Conservation (phyloP, 2,797 vertebrate species). For the Sphaeramia orbicularis region DNA sequence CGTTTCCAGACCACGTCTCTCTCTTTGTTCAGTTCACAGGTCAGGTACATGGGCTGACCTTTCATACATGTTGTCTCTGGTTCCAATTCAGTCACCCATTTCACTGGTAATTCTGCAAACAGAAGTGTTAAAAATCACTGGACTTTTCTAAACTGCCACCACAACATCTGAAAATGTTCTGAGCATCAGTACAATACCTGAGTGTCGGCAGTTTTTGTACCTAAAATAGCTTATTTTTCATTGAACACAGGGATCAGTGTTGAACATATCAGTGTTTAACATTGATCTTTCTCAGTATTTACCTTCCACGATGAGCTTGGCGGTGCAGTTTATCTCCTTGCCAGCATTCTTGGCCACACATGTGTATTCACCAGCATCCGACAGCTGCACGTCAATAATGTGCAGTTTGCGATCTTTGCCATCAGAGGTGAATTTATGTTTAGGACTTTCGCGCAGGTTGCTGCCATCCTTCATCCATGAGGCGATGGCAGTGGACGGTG, state of each 20-base stretch:
- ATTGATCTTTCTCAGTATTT: conserved; percentile 39
- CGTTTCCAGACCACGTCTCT: conserved; percentile 93
- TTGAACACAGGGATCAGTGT: neutral
- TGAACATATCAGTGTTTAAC: neutral
- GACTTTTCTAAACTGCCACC: too few relatives aligned
- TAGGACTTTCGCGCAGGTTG: conserved; percentile 95
- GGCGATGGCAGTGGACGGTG: conserved; percentile 94
- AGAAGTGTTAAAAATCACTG: neutral
- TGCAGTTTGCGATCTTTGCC: conserved; percentile 96
- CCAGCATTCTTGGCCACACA: conserved; percentile 94
- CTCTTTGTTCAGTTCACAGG: conserved; percentile 97
- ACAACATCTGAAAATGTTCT: too few relatives aligned
- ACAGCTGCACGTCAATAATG: conserved; percentile 97
- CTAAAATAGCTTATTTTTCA: conserved; percentile 1
- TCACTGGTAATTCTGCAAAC: conserved; percentile 91
- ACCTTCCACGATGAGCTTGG: conserved; percentile 98
- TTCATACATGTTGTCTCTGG: conserved; percentile 92
- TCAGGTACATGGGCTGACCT: conserved; percentile 94
- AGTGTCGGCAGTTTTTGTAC: neutral
- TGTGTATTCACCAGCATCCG: conserved; percentile 96
- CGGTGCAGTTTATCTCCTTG: conserved; percentile 94
- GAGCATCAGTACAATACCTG: neutral
- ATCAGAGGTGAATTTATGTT: conserved; percentile 95
- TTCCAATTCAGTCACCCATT: conserved; percentile 93
- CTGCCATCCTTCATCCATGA: conserved; percentile 97